Evolutionary conservation across 2,113 vertebrate species (phyloP).

Genomic region (Collichthys lucidus): DNA sequence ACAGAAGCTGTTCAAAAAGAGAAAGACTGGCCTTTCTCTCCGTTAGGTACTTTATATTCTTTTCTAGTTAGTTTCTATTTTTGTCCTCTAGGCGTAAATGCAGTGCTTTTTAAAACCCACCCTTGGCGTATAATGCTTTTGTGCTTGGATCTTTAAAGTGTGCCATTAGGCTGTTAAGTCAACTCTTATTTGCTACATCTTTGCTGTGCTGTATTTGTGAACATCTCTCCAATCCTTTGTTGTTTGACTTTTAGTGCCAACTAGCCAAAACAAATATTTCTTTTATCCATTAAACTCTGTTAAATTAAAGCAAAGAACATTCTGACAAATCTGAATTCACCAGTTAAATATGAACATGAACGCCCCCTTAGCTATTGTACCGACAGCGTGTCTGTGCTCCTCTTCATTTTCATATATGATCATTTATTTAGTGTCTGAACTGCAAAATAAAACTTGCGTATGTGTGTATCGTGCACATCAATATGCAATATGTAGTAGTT

Average conservation of each 20-base stretch:
- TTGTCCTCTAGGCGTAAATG: constrained; percentile 8
- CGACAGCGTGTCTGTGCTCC: background rate
- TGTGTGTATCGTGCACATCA: constrained; percentile 19
- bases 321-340: constrained; percentile 14
- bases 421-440: constrained; percentile 42
- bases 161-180: constrained; percentile 14
- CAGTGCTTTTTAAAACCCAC: constrained; percentile 10
- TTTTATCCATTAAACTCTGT: background rate
- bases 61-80: background rate
- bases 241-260: background rate
- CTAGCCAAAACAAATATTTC: constrained; percentile 1
- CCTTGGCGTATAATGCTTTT: constrained; percentile 4
- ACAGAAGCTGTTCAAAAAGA: background rate
- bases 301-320: constrained; percentile 7
- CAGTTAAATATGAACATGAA: constrained; percentile 32
- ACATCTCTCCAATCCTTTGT: background rate
- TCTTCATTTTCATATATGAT: constrained; percentile 41
- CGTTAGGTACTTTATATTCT: background rate
- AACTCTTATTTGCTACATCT: background rate
- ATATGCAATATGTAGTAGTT: constrained; percentile 42
- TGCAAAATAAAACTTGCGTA: constrained; percentile 22
- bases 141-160: constrained; percentile 17
- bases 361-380: constrained; percentile 10
- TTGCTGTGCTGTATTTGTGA: constrained; percentile 9
- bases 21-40: background rate